phyloP scores from a whole-genome alignment of 2,797 vertebrate genomes.

The Acanthopagrus latus region DNA sequence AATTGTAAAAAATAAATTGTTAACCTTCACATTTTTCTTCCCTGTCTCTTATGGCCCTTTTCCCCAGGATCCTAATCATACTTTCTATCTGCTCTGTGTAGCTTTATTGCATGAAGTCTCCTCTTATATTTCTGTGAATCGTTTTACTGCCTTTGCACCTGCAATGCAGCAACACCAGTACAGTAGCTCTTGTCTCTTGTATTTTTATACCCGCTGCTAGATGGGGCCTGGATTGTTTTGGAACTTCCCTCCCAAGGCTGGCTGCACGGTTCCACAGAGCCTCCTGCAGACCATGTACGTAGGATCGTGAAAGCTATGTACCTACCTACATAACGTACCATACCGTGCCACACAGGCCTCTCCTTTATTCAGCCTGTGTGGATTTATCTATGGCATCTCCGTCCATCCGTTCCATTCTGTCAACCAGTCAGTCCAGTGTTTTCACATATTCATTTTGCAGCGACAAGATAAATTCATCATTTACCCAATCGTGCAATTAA shows the following conservation, averaged over 20 bases:
- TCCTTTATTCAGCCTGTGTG: slow-evolving; percentile 50
- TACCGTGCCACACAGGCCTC: slow-evolving; percentile 42
- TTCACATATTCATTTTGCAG: slow-evolving; percentile 57
- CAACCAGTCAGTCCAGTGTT: slow-evolving; percentile 68
- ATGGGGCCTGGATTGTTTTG: slow-evolving; percentile 87
- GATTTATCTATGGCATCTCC: slow-evolving; percentile 65
- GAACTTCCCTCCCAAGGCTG: slow-evolving; percentile 85
- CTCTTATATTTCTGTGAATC: slow-evolving; percentile 45
- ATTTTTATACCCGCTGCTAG: slow-evolving; percentile 81
- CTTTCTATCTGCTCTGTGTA: slow-evolving; percentile 44
- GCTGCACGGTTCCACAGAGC: slow-evolving; percentile 84
- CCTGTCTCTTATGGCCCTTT: not conserved
- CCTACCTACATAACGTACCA: slow-evolving; percentile 47
- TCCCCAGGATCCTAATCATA: slow-evolving; percentile 17
- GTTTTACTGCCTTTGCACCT: slow-evolving; percentile 64
- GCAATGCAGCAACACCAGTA: slow-evolving; percentile 69
- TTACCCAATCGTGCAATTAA: slow-evolving; percentile 8
- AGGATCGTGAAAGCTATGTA: slow-evolving; percentile 63
- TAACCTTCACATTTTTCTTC: slow-evolving; percentile 41
- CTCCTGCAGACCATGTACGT: slow-evolving; percentile 87
- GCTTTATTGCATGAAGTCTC: slow-evolving; percentile 63
- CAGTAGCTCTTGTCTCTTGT: slow-evolving; percentile 73
- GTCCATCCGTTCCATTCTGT: slow-evolving; percentile 73
- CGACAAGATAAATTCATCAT: slow-evolving; percentile 23
- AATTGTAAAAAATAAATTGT: slow-evolving; percentile 32